Evolutionary conservation across 2,888 invertebrate genomes (phyloP), one percentile per base, ranked within the genome.

Genomic region (Tiliacea aurago): DNA sequence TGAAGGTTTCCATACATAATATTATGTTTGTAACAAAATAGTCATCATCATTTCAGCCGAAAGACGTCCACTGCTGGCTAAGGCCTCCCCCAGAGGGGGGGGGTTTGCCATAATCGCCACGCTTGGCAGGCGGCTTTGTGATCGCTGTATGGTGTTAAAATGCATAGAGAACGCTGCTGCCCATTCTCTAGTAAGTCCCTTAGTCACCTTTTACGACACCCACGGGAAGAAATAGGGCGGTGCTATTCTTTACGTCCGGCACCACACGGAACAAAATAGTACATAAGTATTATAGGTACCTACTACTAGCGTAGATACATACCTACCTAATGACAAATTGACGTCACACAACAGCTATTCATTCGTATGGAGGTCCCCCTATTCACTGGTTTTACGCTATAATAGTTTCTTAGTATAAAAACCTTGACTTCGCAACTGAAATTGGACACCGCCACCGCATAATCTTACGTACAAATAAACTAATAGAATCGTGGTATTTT

Each of bases 351-450:
- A 87, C 89, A 87, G 71, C 86, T 86, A 87, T 85, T 85, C 84
- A 86, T 85, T 88, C 74, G 81, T 83, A 81, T 81, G 88, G 88
- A 90, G 90, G 91, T 87, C 81, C 70, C 70, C 70, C 87, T 90
- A 90, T 90, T 90, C 89, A 90, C 83, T 83, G 81, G 88, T 88
- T 90, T 28, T 87, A 87, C 90, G 84, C 84, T 89, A 88, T 90
- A 90, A 88, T 87, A 88, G 81, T 87, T 89, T 88, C 91, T 90
- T 91, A 90, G 76, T 88, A 86, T 85, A 81, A 84, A 72, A 87
- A 89, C 93, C 93, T 94, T 93, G 93, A 88, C 88, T 89, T 88
- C 86, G 82, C 86, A 85, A 89, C 91, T 89, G 92, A 91, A 91
- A 93, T 91, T 89, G 87, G 88, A 93, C 86, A 90, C 91, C 87